phyloP scores from a whole-genome alignment of 2,797 vertebrate genomes.

The Lindbergichthys nudifrons region DNA sequence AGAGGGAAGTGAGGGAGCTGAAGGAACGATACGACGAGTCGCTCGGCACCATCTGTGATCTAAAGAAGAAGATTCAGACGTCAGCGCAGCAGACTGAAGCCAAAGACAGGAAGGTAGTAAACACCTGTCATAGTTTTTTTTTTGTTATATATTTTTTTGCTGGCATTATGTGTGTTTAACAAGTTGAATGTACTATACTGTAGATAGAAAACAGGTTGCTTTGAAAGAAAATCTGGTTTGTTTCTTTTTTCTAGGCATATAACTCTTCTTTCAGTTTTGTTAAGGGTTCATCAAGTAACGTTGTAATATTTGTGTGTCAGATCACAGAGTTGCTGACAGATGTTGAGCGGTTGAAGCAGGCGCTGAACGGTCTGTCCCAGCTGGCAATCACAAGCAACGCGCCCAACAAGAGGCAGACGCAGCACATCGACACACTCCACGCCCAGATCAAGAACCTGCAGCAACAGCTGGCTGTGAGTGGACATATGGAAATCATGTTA shows the following conservation, averaged over 20 bases:
- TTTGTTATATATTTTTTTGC: background rate
- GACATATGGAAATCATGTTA: background rate
- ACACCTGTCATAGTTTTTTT: background rate
- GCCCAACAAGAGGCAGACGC: constrained; percentile 90
- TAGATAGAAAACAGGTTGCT: background rate
- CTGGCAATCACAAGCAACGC: constrained; percentile 89
- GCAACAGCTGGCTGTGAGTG: constrained; percentile 96
- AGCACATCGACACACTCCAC: constrained; percentile 91
- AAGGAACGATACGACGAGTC: constrained; percentile 92
- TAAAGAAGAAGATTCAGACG: constrained; percentile 93
- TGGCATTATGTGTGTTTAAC: background rate
- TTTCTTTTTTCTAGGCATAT: background rate
- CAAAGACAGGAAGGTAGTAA: constrained; percentile 95
- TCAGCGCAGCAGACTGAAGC: constrained; percentile 93
- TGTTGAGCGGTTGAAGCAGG: constrained; percentile 93
- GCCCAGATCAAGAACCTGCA: constrained; percentile 91
- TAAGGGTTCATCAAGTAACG: background rate
- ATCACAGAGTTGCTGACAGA: constrained; percentile 95
- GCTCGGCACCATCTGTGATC: constrained; percentile 87
- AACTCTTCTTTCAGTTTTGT: background rate
- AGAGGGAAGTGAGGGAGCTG: constrained; percentile 92
- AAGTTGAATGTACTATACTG: background rate
- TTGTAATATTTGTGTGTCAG: constrained; percentile 72
- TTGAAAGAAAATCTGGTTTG: background rate
- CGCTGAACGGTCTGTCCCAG: constrained; percentile 93